Evolutionary conservation across 2,113 vertebrate species (phyloP).

Genomic region (Trinectes maculatus): DNA sequence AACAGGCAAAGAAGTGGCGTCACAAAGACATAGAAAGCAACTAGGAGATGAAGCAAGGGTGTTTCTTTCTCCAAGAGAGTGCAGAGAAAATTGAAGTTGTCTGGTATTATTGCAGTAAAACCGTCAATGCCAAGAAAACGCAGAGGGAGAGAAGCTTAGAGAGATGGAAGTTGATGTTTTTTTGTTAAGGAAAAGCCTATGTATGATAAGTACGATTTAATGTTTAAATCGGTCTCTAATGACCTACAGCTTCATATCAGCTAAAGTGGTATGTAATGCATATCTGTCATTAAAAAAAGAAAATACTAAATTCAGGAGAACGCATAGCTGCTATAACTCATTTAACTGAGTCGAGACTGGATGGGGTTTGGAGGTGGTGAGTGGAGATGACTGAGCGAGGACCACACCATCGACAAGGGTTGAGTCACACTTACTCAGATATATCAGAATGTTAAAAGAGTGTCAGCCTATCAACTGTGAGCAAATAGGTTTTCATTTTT

Average conservation of each 20-base stretch:
- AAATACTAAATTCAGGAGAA: too few species aligned
- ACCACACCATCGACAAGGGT: background rate
- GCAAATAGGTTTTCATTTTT: too few species aligned
- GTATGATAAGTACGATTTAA: background rate
- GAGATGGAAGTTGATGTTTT: background rate
- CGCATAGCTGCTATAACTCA: too few species aligned
- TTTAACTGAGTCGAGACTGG: too few species aligned
- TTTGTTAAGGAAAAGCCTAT: background rate
- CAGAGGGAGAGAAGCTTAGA: background rate
- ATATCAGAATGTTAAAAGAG: too few species aligned
- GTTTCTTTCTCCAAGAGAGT: background rate
- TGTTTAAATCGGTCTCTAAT: too few species aligned
- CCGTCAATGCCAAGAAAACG: background rate
- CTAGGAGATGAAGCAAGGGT: background rate
- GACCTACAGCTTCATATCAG: too few species aligned
- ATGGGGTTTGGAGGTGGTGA: background rate
- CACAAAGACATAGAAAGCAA: background rate
- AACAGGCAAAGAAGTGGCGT: too few species aligned
- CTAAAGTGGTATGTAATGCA: too few species aligned
- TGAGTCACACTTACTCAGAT: background rate
- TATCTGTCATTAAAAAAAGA: too few species aligned
- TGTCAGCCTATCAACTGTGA: too few species aligned
- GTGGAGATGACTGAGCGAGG: background rate
- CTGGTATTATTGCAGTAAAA: conserved; percentile 3
- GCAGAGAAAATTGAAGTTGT: background rate